phyloP scores from a whole-genome alignment of 2,888 invertebrate genomes.

The Asteroscopus sphinx region DNA sequence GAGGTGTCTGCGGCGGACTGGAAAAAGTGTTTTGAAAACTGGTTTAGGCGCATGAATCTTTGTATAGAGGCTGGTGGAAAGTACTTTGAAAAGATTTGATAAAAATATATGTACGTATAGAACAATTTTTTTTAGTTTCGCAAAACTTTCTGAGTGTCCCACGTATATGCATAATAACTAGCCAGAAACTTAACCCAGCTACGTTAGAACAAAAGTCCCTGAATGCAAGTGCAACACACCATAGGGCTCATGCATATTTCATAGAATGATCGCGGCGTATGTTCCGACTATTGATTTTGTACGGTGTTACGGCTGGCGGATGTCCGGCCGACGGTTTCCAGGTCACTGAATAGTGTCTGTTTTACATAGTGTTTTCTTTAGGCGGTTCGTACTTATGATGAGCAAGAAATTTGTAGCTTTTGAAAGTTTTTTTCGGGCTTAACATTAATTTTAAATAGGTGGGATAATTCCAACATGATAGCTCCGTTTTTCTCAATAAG shows the following conservation, averaged over 20 bases:
- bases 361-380: constrained; percentile 53
- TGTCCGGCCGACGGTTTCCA: constrained; percentile 57
- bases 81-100: too few relatives aligned
- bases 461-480: too few relatives aligned
- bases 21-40: too few relatives aligned
- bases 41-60: too few relatives aligned
- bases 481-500: too few relatives aligned
- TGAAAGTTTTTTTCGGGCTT: background rate
- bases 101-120: too few relatives aligned
- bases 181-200: background rate
- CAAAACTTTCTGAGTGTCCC: too few relatives aligned
- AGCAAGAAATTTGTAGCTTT: background rate
- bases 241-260: constrained; percentile 63
- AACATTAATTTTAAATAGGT: too few relatives aligned
- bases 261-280: constrained; percentile 61
- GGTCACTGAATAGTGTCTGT: constrained; percentile 58
- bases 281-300: constrained; percentile 67
- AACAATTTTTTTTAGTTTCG: too few relatives aligned
- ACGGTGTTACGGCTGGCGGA: constrained; percentile 54
- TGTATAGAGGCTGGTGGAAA: too few relatives aligned
- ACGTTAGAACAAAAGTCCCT: constrained; percentile 17
- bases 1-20: too few relatives aligned
- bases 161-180: too few relatives aligned
- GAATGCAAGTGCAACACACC: constrained; percentile 34
- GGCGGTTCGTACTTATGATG: constrained; percentile 1